Evolutionary conservation across 2,888 invertebrate genomes (phyloP), one percentile per base, ranked within the genome.

Genomic region (Lutraria lutraria): DNA sequence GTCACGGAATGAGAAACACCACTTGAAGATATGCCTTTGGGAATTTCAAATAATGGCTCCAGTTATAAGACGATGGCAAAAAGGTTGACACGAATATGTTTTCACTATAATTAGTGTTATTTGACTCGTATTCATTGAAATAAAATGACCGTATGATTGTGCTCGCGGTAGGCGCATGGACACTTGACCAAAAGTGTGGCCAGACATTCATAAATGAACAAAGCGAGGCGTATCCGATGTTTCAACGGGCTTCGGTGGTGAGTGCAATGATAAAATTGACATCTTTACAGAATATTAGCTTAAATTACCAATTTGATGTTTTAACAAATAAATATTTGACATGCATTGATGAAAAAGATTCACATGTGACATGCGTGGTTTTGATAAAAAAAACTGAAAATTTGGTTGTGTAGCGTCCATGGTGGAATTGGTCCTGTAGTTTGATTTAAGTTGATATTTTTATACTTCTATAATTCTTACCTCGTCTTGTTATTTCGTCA

Each of bases 1-100:
- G 54, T 84, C 25, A 53, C 80, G 29, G 29, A 79, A 43, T 43
- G 31, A 43, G 76, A 52, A 83, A 68, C 68, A 53, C 72, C 76
- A 81, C 81, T 85, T 85, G 81, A 85, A 76, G 72, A 72, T 52
- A n/a, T 52, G 81, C 83, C 86, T 89, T 34, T 72, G 80, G 83
- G 79, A 60, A 83, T 53, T 43, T 25, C n/a, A 86, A 85, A 89
- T 89, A 83, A 82, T 29, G 68, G 80, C 29, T 81, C 79, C 83
- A 15, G 83, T 85, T 89, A 43, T 89, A n/a, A 68, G 63, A 34
- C 56, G 29, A 79, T 86, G 76, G 63, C 88, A 85, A 79, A 72
- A 85, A 72, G 68, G 89, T 89, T 91, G 91, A 91, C 91, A 91
- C 91, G 91, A 88, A 82, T 86, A 72, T 89, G 88, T 88, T 86